phyloP scores from a whole-genome alignment of 1,140 invertebrate species.

The Mactra quadrangularis region DNA sequence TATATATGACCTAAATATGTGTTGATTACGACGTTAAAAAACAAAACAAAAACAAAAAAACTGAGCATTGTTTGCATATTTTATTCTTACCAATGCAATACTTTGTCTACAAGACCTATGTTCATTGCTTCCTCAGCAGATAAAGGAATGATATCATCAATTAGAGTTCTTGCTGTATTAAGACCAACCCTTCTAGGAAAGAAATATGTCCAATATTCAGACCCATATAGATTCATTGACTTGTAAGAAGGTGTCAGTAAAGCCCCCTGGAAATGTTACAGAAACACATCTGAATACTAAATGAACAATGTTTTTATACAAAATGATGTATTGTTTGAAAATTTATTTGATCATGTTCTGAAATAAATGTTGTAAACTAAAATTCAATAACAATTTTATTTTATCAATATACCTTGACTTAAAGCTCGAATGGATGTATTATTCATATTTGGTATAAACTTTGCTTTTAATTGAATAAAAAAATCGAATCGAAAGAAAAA shows the following conservation, averaged over 20 bases:
- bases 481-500: no score
- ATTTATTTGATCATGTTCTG: no score
- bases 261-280: slow-evolving; percentile 49
- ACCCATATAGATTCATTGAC: slow-evolving; percentile 44
- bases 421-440: neutral
- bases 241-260: slow-evolving; percentile 48
- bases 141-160: neutral
- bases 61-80: neutral
- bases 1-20: no score
- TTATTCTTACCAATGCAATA: neutral
- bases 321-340: no score
- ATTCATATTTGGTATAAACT: no score
- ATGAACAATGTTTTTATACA: no score
- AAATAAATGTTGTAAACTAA: neutral
- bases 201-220: slow-evolving; percentile 49
- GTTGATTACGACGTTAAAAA: neutral
- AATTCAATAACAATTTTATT: neutral
- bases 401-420: no score
- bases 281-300: no score
- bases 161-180: neutral
- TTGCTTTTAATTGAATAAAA: neutral
- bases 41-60: neutral
- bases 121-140: neutral
- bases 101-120: slow-evolving; percentile 21
- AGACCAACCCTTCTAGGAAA: slow-evolving; percentile 23